A percentile compares a stretch with the other conserved stretches of the same genome.
Conservation (phyloP, 2,113 vertebrate genomes). For the Myrmecobius fasciatus region DNA sequence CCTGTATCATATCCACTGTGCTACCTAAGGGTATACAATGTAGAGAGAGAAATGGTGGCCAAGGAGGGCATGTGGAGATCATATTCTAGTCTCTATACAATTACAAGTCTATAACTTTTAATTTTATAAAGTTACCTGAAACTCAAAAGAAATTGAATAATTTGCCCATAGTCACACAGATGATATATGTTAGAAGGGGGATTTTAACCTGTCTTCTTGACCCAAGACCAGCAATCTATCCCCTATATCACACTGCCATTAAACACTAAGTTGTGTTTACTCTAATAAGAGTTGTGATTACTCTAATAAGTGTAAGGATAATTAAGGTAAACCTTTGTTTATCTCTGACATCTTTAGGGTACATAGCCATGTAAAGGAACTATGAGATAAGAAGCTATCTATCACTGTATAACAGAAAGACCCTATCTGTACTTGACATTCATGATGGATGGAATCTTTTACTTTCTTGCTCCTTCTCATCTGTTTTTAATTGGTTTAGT, state of each 20-base stretch:
- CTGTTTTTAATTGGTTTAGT: slow-evolving; percentile 25
- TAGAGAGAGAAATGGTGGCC: neutral
- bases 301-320: neutral
- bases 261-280: neutral
- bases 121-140: neutral
- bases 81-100: neutral
- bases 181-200: neutral
- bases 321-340: slow-evolving; percentile 40
- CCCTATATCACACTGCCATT: neutral
- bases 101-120: neutral
- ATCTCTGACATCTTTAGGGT: slow-evolving; percentile 36
- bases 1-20: neutral
- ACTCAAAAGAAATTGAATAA: no score
- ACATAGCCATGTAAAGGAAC: slow-evolving; percentile 17
- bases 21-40: neutral
- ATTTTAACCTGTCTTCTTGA: neutral
- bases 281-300: neutral
- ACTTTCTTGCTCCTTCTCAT: neutral
- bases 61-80: neutral
- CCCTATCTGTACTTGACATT: slow-evolving; percentile 26
- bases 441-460: slow-evolving; percentile 43
- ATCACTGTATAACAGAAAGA: slow-evolving; percentile 59
- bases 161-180: neutral
- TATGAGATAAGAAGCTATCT: slow-evolving; percentile 27
- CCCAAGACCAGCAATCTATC: neutral